These are phyloP conservation scores for Drosophila nigromelanica DNA, from an alignment of 1,140 invertebrate species.

Conservation along the genomic window DNA sequence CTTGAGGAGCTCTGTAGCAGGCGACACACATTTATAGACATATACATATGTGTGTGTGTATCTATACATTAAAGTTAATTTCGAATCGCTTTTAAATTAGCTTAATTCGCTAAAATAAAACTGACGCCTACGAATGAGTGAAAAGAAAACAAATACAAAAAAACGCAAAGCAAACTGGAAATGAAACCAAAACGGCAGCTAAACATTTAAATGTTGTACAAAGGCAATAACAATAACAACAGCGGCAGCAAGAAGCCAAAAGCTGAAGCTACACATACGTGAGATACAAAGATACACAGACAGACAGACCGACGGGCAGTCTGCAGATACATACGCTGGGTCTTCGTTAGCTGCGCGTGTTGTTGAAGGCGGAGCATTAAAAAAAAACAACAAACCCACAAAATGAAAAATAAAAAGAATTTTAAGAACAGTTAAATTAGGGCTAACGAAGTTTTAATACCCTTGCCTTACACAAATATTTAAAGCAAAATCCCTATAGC, in stretches of 20 bases:
- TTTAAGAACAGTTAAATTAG: conserved; percentile 39
- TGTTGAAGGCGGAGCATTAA: conserved; percentile 23
- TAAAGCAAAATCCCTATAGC: too few relatives aligned
- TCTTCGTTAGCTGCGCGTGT: conserved; percentile 29
- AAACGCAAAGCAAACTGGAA: conserved; percentile 31
- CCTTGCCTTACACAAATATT: not conserved
- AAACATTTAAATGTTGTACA: conserved; percentile 82
- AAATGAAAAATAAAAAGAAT: conserved; percentile 40
- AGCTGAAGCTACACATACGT: conserved; percentile 45
- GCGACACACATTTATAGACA: conserved; percentile 10
- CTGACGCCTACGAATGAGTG: conserved; percentile 72
- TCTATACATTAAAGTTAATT: conserved; percentile 73
- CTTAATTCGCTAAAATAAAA: conserved; percentile 83
- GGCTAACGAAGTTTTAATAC: not conserved
- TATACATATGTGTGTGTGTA: not conserved
- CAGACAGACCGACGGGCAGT: conserved; percentile 35
- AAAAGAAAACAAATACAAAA: conserved; percentile 27
- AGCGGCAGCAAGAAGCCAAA: conserved; percentile 24
- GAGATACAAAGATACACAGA: conserved; percentile 49
- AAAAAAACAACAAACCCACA: conserved; percentile 6
- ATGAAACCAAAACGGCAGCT: conserved; percentile 73
- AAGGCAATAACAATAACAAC: conserved; percentile 75
- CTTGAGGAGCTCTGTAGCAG: conserved; percentile 22
- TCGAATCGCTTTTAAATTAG: conserved; percentile 83
- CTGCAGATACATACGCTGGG: conserved; percentile 68